Evolutionary conservation across 2,888 invertebrate genomes (phyloP).

Genomic region (Acheta domesticus): DNA sequence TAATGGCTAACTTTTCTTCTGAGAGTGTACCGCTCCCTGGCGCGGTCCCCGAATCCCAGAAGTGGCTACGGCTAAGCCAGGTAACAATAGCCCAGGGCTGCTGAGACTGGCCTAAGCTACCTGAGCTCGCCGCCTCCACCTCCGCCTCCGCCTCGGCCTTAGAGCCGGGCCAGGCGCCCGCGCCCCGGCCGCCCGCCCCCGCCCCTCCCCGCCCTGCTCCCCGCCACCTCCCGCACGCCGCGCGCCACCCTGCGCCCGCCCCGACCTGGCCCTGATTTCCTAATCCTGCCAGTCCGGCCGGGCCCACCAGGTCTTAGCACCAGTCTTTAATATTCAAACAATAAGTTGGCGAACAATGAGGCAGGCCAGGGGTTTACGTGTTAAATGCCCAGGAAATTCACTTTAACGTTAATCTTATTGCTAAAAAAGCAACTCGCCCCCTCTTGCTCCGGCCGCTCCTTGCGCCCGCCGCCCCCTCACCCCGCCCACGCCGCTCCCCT

Average conservation of each 20-base stretch:
- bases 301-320: background rate
- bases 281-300: slow-evolving; percentile 34
- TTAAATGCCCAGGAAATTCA: slow-evolving; percentile 23
- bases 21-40: slow-evolving; percentile 12
- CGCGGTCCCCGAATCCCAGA: slow-evolving; percentile 29
- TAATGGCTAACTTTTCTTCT: slow-evolving; percentile 18
- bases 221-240: slow-evolving; percentile 28
- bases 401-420: slow-evolving; percentile 25
- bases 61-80: slow-evolving; percentile 33
- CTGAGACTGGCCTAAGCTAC: background rate
- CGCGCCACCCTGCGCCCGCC: background rate
- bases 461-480: background rate
- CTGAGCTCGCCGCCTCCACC: background rate
- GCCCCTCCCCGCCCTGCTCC: slow-evolving; percentile 20
- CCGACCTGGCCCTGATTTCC: slow-evolving; percentile 29
- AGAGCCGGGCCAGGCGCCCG: background rate
- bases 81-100: slow-evolving; percentile 30
- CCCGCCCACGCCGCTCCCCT: background rate
- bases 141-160: slow-evolving; percentile 3
- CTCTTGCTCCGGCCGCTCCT: background rate
- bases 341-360: slow-evolving; percentile 36
- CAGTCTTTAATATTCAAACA: slow-evolving; percentile 37
- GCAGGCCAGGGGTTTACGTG: slow-evolving; percentile 23
- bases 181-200: background rate
- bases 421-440: slow-evolving; percentile 1